Evolutionary conservation across 1,140 invertebrate species (phyloP), one percentile per base, ranked within the genome.

Genomic region (Acromyrmex heyeri): DNA sequence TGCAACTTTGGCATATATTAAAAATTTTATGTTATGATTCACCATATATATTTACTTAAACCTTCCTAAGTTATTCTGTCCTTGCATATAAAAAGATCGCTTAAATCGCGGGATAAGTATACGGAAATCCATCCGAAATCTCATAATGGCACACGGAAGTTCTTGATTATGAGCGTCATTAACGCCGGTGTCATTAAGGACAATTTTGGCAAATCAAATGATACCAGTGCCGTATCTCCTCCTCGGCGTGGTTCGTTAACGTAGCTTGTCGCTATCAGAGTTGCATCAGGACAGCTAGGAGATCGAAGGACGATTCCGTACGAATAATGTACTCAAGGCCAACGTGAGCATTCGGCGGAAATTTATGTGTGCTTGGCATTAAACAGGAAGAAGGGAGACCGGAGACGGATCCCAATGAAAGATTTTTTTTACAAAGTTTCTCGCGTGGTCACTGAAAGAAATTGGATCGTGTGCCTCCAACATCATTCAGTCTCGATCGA

Each of bases 291-390:
- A 83, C 67, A 30, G 24, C 38, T 30, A 73, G 59, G 38, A 53
- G 76, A 81, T 30, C 75, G 89, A 90, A 90, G 89, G 89, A 62
- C 89, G 69, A 86, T 90, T 67, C 38, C 27, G 53, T 38, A 2
- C 30, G 69, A 90, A 90, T 90, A 90, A 90, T 87, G 61, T 57
- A 3, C 8, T 79, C 89, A 79, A 90, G 89, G 89, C 24, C 89
- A 57, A 3, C n/a, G 4, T 62, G 72, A 59, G 57, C 61, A 72
- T 89, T 76, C 73, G 61, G 53, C 48, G 69, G 57, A 61, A 86
- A 90, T 90, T 90, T 72, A 82, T 72, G 44, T 57, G 75, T 81
- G 81, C 89, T 90, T 79, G 89, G 59, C 89, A 85, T 90, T 90
- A 90, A 90, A 48, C 34, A 8, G n/a, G 16, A 57, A 82, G 48